Conservation (phyloP, 1,140 invertebrate genomes). For the Subanguina moxae region DNA sequence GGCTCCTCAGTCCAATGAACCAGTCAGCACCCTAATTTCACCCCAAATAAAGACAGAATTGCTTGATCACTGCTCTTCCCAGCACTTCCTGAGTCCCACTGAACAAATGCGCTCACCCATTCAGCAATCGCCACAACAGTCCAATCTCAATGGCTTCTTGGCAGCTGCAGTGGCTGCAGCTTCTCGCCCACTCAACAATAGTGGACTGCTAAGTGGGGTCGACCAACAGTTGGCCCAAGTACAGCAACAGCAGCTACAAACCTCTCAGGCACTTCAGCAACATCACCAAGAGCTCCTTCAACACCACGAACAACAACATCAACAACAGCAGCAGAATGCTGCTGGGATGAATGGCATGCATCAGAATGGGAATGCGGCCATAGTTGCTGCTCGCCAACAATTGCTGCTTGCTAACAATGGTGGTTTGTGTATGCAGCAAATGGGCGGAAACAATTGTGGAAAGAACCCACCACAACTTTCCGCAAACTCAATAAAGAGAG, state of each 20-base stretch:
- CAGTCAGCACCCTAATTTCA: slow-evolving; percentile 7
- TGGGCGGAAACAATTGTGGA: too few relatives aligned
- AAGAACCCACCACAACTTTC: too few relatives aligned
- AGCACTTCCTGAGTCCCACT: slow-evolving; percentile 8
- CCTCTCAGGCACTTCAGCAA: background rate
- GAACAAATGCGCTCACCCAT: background rate
- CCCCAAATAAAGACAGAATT: slow-evolving; percentile 10
- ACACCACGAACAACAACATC: slow-evolving; percentile 4
- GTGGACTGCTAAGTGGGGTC: background rate
- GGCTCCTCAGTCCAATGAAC: slow-evolving; percentile 14
- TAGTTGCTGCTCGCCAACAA: too few relatives aligned
- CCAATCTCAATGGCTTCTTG: slow-evolving; percentile 12
- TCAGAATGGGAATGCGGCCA: too few relatives aligned
- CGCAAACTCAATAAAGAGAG: too few relatives aligned
- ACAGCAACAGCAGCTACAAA: background rate
- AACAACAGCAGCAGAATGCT: background rate
- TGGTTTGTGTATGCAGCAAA: too few relatives aligned
- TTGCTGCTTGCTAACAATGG: too few relatives aligned
- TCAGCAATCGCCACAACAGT: background rate
- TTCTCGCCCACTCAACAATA: background rate
- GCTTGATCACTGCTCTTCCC: slow-evolving; percentile 13
- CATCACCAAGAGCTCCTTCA: slow-evolving; percentile 3
- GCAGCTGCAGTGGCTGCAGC: slow-evolving; percentile 18
- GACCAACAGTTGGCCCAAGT: background rate
- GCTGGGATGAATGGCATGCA: too few relatives aligned